Evolutionary conservation across 2,888 invertebrate genomes (phyloP), one percentile per base, ranked within the genome.

Genomic region (Brachyptera risi): DNA sequence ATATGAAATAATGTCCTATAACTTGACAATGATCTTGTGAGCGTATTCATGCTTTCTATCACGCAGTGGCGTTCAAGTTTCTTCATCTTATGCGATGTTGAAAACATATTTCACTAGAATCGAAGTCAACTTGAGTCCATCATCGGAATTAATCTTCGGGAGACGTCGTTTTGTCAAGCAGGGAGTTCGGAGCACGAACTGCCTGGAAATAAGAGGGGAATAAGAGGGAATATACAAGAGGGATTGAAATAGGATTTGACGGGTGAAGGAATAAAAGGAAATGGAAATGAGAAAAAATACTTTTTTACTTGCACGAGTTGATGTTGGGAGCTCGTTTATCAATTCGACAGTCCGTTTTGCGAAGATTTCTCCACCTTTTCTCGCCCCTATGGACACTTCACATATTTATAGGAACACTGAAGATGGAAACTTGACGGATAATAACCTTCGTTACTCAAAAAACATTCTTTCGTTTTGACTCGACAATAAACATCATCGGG

Each of bases 121-220:
- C n/a, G n/a, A n/a, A n/a, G n/a, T n/a, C n/a, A n/a, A n/a, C n/a
- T n/a, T n/a, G n/a, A n/a, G n/a, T n/a, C n/a, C 56, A 57, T 56
- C 59, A 49, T 59, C 56, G 50, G 38, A 62, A 59, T 62, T 62
- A 62, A 62, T 56, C 59, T 59, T 47, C 40, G 23, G 15, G 31
- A 15, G 26, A 21, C 21, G 56, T 23, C 35, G 26, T 51, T 27
- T 31, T 31, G 35, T 51, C 47, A 24, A 13, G 24, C 47, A 21
- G 24, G 40, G 23, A 21, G n/a, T 21, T n/a, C n/a, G 40, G 23
- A n/a, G n/a, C n/a, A n/a, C n/a, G n/a, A n/a, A n/a, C n/a, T n/a
- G n/a, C n/a, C n/a, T n/a, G n/a, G n/a, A n/a, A n/a, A n/a, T n/a
- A n/a, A n/a, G n/a, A n/a, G n/a, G n/a, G n/a, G n/a, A n/a, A n/a